Conservation (phyloP, 1,140 invertebrate species). For the Drosophila virilis region DNA sequence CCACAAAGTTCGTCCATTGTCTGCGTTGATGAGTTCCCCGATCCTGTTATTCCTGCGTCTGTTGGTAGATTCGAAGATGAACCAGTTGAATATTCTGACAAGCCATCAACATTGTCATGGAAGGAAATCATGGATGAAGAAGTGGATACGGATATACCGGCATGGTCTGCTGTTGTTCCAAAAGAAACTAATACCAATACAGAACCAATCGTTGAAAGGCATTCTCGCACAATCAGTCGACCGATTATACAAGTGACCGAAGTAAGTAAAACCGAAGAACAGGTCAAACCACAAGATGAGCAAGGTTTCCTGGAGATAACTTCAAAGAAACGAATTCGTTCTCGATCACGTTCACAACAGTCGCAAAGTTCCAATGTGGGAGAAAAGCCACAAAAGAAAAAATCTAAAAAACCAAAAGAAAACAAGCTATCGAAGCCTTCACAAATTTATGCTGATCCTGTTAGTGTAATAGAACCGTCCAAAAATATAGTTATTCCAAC, state of each 20-base stretch:
- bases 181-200: neutral
- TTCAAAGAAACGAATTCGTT: constrained; percentile 69
- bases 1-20: constrained; percentile 19
- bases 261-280: constrained; percentile 25
- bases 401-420: constrained; percentile 60
- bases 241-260: constrained; percentile 68
- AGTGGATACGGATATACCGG: constrained; percentile 45
- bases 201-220: constrained; percentile 34
- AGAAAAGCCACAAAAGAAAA: constrained; percentile 66
- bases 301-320: constrained; percentile 67
- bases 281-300: constrained; percentile 41
- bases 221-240: constrained; percentile 52
- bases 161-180: constrained; percentile 46
- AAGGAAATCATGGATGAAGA: constrained; percentile 77
- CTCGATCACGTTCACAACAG: constrained; percentile 75
- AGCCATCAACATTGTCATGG: constrained; percentile 56
- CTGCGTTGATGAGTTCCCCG: constrained; percentile 50
- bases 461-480: neutral
- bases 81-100: constrained; percentile 24
- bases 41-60: constrained; percentile 46
- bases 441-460: constrained; percentile 1
- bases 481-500: neutral
- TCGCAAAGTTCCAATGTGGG: constrained; percentile 49
- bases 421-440: constrained; percentile 14
- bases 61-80: constrained; percentile 2